Percentiles rank a stretch among this genome's conserved stretches.
phyloP scores from a whole-genome alignment of 2,888 invertebrate genomes.

The Tenodera sinensis region DNA sequence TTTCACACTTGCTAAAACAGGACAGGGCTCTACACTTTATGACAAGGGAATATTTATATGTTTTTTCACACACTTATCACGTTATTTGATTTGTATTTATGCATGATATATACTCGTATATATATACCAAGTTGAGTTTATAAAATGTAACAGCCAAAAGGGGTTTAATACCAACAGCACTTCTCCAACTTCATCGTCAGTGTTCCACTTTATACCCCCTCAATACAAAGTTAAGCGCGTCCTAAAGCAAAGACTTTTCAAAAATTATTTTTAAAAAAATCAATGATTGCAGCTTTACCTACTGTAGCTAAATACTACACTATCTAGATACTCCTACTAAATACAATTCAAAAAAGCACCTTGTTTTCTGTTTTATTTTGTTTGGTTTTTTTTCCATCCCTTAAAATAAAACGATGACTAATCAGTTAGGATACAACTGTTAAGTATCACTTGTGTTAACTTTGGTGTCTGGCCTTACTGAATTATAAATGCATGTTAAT shows the following conservation, averaged over 20 bases:
- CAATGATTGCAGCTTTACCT: slow-evolving; percentile 7
- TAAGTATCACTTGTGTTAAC: slow-evolving; percentile 4
- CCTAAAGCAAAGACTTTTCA: slow-evolving; percentile 4
- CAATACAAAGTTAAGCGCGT: slow-evolving; percentile 8
- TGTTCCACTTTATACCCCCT: background rate
- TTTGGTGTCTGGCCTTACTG: slow-evolving; percentile 12
- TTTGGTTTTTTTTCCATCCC: background rate
- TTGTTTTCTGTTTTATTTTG: background rate
- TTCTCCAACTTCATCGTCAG: background rate
- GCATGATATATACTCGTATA: background rate
- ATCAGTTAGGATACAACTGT: slow-evolving; percentile 4
- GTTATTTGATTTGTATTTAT: slow-evolving; percentile 12
- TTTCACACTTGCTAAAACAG: slow-evolving; percentile 3
- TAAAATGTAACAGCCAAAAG: slow-evolving; percentile 4
- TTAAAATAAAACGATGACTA: slow-evolving; percentile 6
- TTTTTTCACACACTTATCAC: background rate
- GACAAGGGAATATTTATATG: background rate
- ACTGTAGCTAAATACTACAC: background rate
- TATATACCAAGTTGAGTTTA: background rate
- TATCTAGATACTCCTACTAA: slow-evolving; percentile 4
- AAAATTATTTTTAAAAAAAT: slow-evolving; percentile 5
- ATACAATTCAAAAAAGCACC: slow-evolving; percentile 19
- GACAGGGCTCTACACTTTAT: slow-evolving; percentile 1
- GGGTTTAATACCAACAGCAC: background rate
- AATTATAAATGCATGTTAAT: background rate